Percentiles rank a stretch among this genome's conserved stretches.
phyloP scores from a whole-genome alignment of 2,113 vertebrate genomes.

The Zosterops hypoxanthus region DNA sequence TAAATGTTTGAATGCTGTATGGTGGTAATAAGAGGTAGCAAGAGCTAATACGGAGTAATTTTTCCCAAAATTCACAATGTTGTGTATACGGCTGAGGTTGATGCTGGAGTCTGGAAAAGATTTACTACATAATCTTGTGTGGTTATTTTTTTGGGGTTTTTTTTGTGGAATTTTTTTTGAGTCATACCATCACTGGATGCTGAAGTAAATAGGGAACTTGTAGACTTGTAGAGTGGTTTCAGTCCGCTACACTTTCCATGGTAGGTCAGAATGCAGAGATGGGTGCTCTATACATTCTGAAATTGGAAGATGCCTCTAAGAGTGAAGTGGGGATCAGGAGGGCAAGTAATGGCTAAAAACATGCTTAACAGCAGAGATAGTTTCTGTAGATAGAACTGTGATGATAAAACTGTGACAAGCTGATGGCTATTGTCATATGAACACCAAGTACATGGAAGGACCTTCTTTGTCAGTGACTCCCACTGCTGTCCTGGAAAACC shows the following conservation, averaged over 20 bases:
- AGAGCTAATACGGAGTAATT: not conserved
- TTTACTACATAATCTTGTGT: not conserved
- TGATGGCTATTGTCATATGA: not conserved
- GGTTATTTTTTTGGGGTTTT: too few species aligned
- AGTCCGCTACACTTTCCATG: not conserved
- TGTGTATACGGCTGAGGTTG: not conserved
- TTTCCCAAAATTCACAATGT: not conserved
- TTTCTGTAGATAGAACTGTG: not conserved
- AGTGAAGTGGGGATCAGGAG: not conserved
- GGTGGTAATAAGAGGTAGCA: not conserved
- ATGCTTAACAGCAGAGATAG: not conserved
- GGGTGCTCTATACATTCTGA: not conserved
- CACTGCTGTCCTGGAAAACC: not conserved
- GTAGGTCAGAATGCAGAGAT: not conserved
- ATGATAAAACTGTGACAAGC: not conserved
- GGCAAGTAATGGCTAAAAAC: not conserved
- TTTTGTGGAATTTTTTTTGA: too few species aligned
- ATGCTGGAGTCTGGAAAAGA: not conserved
- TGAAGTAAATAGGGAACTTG: not conserved
- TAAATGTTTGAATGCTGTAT: not conserved
- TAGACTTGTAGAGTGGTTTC: not conserved
- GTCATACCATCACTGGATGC: not conserved
- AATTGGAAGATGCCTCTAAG: not conserved
- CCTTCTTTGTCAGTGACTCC: not conserved
- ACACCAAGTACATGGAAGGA: not conserved